Evolutionary conservation across 2,797 vertebrate genomes (phyloP).

Genomic region (Paramormyrops hopkinsi): DNA sequence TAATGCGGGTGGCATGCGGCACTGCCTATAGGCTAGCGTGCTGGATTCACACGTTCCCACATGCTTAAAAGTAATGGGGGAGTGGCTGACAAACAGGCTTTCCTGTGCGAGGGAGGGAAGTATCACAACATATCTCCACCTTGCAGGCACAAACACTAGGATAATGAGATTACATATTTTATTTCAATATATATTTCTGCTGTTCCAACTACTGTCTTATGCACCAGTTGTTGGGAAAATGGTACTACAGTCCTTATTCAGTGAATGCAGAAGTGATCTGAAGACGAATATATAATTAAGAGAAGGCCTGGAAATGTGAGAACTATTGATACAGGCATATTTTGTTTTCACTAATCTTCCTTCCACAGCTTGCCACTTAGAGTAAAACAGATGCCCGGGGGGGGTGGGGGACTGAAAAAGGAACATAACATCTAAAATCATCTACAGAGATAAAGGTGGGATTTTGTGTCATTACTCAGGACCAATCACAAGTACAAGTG

Average conservation of each 20-base stretch:
- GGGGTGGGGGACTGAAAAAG: background rate
- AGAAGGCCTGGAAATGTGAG: background rate
- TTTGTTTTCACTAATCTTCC: background rate
- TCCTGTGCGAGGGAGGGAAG: background rate
- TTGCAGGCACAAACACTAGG: background rate
- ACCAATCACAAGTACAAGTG: background rate
- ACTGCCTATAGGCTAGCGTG: background rate
- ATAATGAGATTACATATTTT: background rate
- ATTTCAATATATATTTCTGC: constrained; percentile 13
- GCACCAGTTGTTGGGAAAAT: background rate
- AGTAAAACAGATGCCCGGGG: background rate
- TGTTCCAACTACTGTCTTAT: background rate
- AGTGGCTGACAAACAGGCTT: constrained; percentile 6
- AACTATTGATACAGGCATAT: background rate
- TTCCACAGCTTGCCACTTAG: background rate
- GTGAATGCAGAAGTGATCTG: background rate
- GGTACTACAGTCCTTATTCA: background rate
- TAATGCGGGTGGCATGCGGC: constrained; percentile 2
- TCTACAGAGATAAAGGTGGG: background rate
- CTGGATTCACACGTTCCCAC: constrained; percentile 15
- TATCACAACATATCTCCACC: constrained; percentile 4
- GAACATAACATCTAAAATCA: background rate
- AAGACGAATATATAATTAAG: background rate
- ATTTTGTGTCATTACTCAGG: background rate
- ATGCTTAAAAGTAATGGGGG: constrained; percentile 11